These are phyloP conservation scores for Hemichromis elongatus DNA, from an alignment of 2,113 vertebrate species.

Conservation along the genomic window DNA sequence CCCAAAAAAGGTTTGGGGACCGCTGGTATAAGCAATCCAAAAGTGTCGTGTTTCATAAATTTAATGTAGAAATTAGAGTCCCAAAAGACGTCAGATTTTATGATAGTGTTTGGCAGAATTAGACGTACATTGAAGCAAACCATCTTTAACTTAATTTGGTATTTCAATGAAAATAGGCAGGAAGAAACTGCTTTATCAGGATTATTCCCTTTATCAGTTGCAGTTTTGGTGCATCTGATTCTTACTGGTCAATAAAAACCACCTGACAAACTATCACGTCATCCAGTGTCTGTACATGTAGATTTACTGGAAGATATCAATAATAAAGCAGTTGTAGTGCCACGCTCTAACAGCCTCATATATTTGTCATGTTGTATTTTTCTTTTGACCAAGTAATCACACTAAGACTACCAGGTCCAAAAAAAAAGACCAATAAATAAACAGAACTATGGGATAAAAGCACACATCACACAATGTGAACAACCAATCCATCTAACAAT, in stretches of 20 bases:
- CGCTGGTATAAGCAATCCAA: background rate
- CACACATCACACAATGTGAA: slow-evolving; percentile 20
- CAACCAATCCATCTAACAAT: slow-evolving; percentile 16
- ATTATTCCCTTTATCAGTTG: background rate
- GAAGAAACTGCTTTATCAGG: background rate
- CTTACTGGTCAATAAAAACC: background rate
- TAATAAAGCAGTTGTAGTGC: background rate
- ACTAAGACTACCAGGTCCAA: background rate
- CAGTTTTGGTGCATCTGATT: background rate
- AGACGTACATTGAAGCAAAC: background rate
- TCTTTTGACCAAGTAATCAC: background rate
- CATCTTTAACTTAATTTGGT: background rate
- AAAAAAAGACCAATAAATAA: background rate
- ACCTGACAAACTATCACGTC: background rate
- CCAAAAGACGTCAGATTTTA: background rate
- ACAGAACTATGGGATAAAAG: slow-evolving; percentile 5
- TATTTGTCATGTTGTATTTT: background rate
- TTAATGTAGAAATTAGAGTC: background rate
- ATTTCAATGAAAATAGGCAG: background rate
- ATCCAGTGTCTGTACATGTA: background rate
- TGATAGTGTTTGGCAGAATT: background rate
- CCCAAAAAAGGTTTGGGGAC: too few species aligned
- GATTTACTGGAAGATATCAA: background rate
- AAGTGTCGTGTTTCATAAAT: background rate
- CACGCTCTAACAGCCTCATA: background rate